Percentiles rank a stretch among this genome's conserved stretches.
Evolutionary conservation across 2,113 vertebrate genomes (phyloP).

Genomic region (Microtus richardsoni): DNA sequence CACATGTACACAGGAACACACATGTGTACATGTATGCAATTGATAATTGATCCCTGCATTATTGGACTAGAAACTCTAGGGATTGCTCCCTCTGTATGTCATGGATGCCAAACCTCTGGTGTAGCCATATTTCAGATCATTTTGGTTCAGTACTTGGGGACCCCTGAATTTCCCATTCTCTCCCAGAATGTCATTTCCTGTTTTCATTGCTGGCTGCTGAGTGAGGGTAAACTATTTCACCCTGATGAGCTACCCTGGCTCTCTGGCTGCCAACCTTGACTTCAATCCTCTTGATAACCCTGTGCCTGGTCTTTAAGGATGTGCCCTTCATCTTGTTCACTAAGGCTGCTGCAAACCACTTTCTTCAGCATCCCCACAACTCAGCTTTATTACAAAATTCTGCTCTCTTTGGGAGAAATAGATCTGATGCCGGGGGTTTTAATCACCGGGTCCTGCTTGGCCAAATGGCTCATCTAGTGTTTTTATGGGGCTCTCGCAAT

Average conservation of each 20-base stretch:
- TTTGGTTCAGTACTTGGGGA: neutral
- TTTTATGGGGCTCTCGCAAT: slow-evolving; percentile 44
- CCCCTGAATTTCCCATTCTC: neutral
- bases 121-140: neutral
- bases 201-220: slow-evolving; percentile 28
- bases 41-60: neutral
- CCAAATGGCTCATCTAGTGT: slow-evolving; percentile 48
- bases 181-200: neutral
- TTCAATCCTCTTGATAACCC: slow-evolving; percentile 77
- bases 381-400: slow-evolving; percentile 76
- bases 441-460: slow-evolving; percentile 56
- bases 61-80: neutral
- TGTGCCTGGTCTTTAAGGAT: slow-evolving; percentile 60
- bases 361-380: slow-evolving; percentile 63
- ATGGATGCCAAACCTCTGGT: neutral
- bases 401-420: slow-evolving; percentile 68
- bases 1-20: too few species aligned
- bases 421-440: slow-evolving; percentile 46
- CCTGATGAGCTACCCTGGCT: slow-evolving; percentile 54
- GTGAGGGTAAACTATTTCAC: slow-evolving; percentile 55
- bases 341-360: slow-evolving; percentile 57
- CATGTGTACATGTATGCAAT: too few species aligned
- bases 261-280: slow-evolving; percentile 7
- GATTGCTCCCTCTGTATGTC: neutral
- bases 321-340: slow-evolving; percentile 39